Conservation (phyloP, 1,140 invertebrate genomes). For the Aphis gossypii region DNA sequence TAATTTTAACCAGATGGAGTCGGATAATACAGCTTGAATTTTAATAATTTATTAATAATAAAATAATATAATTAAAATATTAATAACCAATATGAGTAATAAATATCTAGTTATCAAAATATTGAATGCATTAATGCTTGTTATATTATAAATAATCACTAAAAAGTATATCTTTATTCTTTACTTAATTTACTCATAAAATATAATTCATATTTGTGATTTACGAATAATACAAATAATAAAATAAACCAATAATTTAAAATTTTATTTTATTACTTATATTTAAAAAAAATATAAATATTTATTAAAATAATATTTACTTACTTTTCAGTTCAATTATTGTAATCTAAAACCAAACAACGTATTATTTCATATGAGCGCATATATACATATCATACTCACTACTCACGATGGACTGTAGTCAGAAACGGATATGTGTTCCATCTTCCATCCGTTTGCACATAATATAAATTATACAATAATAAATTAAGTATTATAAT, state of each 20-base stretch:
- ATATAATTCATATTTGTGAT: background rate
- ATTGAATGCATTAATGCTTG: no score
- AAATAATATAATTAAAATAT: background rate
- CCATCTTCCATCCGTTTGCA: background rate
- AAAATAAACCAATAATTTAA: background rate
- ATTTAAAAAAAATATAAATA: background rate
- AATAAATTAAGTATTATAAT: background rate
- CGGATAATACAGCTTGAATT: background rate
- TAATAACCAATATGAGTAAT: background rate
- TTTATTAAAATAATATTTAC: background rate
- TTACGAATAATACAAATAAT: background rate
- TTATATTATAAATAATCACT: no score
- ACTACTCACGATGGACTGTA: background rate
- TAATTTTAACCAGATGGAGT: background rate
- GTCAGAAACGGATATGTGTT: background rate
- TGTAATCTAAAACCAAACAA: background rate
- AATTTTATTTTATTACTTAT: background rate
- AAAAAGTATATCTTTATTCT: background rate
- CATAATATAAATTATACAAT: background rate
- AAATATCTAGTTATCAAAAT: background rate
- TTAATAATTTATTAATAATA: background rate
- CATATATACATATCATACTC: background rate
- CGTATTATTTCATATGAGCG: background rate
- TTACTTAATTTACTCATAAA: background rate
- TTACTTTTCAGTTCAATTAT: background rate